These are phyloP conservation scores for Centroberyx gerrardi DNA, from an alignment of 2,797 vertebrate species.

Conservation along the genomic window DNA sequence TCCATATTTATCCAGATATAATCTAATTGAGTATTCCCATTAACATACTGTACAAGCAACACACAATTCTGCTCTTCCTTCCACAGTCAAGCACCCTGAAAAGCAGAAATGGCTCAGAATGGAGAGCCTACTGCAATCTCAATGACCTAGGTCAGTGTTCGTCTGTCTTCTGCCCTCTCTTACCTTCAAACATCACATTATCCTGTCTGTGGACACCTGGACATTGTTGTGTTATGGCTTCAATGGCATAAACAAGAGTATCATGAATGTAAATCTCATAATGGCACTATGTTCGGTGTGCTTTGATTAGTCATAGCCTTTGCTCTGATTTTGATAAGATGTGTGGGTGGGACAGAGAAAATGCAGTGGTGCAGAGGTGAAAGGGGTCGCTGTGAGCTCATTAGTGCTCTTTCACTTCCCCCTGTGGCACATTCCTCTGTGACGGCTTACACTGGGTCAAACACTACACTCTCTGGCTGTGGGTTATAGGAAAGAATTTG, in stretches of 20 bases:
- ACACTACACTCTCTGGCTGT: conserved; percentile 33
- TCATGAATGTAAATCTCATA: conserved; percentile 39
- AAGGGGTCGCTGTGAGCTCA: conserved; percentile 72
- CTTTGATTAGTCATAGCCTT: conserved; percentile 78
- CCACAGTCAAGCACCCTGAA: conserved; percentile 79
- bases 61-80: conserved; percentile 46
- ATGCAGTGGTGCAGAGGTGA: conserved; percentile 58
- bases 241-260: conserved; percentile 53
- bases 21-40: neutral
- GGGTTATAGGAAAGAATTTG: conserved; percentile 52
- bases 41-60: neutral
- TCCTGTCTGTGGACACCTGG: neutral
- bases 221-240: conserved; percentile 36
- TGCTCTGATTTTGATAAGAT: conserved; percentile 82
- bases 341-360: conserved; percentile 54
- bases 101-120: conserved; percentile 89
- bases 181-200: conserved; percentile 18
- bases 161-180: conserved; percentile 13
- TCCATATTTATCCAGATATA: conserved; percentile 2
- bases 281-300: conserved; percentile 33
- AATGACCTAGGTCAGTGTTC: conserved; percentile 93
- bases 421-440: conserved; percentile 50
- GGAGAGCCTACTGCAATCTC: conserved; percentile 96
- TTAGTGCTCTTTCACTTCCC: conserved; percentile 69
- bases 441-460: conserved; percentile 65